A percentile compares a stretch with the other conserved stretches of the same genome.
These are phyloP conservation scores for Dipodomys spectabilis DNA, from an alignment of 2,113 vertebrate species.

Conservation along the genomic window DNA sequence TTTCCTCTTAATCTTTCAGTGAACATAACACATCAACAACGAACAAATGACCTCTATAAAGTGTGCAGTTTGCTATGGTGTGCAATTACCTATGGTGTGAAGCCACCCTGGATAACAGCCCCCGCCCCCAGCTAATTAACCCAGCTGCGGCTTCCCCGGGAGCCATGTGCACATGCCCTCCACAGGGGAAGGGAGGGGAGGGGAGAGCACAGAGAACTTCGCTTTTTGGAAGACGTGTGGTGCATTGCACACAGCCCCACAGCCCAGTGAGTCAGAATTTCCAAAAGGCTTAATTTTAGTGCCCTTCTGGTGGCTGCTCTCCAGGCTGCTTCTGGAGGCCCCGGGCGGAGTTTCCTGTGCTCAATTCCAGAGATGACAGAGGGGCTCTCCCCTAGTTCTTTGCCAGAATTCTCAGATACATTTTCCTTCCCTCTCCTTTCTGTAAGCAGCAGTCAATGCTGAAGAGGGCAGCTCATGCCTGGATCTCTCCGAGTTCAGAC, in stretches of 20 bases:
- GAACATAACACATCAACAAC: background rate
- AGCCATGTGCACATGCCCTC: background rate
- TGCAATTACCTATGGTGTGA: background rate
- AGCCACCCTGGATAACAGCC: rapidly evolving
- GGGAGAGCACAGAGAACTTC: background rate
- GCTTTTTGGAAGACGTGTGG: background rate
- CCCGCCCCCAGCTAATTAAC: background rate
- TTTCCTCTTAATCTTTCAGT: background rate
- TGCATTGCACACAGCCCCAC: constrained; percentile 7
- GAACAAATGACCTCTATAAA: background rate
- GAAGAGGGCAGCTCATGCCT: background rate
- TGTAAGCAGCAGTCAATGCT: background rate
- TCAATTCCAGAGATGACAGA: constrained; percentile 37
- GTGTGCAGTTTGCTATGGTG: rapidly evolving
- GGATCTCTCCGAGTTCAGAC: no score
- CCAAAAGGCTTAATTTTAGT: constrained; percentile 64
- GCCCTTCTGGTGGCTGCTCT: constrained; percentile 61
- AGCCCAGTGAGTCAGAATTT: constrained; percentile 75
- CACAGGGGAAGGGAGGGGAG: background rate
- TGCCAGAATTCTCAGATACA: constrained; percentile 44
- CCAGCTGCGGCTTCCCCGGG: background rate
- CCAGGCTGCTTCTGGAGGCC: constrained; percentile 52
- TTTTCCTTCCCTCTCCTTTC: background rate
- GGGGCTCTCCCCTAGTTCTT: background rate
- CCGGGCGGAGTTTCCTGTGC: constrained; percentile 73